Evolutionary conservation across 1,140 invertebrate genomes (phyloP), one percentile per base, ranked within the genome.

Genomic region (Orius insidiosus): DNA sequence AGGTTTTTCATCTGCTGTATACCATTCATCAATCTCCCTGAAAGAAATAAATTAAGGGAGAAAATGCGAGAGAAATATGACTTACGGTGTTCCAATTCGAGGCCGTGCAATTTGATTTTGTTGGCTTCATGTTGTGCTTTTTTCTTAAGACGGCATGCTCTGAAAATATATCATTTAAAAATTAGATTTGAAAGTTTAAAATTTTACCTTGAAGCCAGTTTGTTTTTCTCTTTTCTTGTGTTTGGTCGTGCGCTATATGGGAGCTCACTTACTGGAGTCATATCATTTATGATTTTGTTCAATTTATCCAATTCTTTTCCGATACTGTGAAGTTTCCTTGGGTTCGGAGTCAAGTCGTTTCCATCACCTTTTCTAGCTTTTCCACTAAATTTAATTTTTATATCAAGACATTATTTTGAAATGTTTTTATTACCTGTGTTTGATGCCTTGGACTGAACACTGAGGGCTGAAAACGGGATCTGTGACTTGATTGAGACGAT

Each of bases 351-450:
- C 45, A 97, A 68, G 65, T 97, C 93, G 63, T 97, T 97, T 14
- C 94, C 94, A 67, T 98, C 92, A 10, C 94, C 94, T 65, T 93
- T 87, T 40, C 93, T 72, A 38, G 90, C 89, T 68, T 96, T 95
- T 5, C 88, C 88, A 60, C 88, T 85, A 59, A 59, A 55, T 52
- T 16, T 48, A 13, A 3, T 10, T 32, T 38, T 44, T 9, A 13
- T 15, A 15, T 40, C 14, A 30, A 45, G 9, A 11, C 31, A n/a
- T 5, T 36, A 33, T 31, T 36, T 7, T 41, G 3, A 11, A 46
- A 13, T 6, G 13, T 36, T 34, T 36, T 11, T 37, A 39, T 50
- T 57, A 81, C 78, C 76, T 85, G 60, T 87, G 84, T 60, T 92
- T 90, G 30, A 92, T 89, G 36, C 87, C 87, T 54, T 86, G 71